These are phyloP conservation scores for Drosophila burlai DNA, from an alignment of 1,140 invertebrate genomes.

Conservation along the genomic window DNA sequence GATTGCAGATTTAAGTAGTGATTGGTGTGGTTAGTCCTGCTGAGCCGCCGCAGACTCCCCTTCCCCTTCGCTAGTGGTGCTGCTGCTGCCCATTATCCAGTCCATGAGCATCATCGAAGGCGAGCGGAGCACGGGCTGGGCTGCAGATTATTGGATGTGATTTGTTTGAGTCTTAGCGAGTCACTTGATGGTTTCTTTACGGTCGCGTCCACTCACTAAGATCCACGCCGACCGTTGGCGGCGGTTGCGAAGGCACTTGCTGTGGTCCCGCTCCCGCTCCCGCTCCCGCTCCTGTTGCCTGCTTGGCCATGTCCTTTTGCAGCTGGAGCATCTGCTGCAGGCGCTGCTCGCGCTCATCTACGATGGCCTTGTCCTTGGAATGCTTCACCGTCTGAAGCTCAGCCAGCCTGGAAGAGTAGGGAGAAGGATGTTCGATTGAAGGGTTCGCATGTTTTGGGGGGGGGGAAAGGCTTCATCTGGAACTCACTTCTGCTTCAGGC, in stretches of 20 bases:
- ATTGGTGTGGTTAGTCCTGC: constrained; percentile 32
- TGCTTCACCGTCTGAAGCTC: constrained; percentile 91
- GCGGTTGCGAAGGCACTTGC: constrained; percentile 87
- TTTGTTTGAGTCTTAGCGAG: neutral
- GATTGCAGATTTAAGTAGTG: constrained; percentile 23
- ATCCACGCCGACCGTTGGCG: constrained; percentile 87
- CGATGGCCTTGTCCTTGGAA: constrained; percentile 89
- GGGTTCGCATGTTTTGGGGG: too few species aligned
- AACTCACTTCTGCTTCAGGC: constrained; percentile 76
- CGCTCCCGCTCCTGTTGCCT: constrained; percentile 86
- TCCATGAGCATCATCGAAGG: constrained; percentile 91
- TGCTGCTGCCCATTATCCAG: constrained; percentile 90
- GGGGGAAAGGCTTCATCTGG: neutral
- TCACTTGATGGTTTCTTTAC: neutral
- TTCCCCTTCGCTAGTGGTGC: constrained; percentile 52
- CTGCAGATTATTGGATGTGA: constrained; percentile 80
- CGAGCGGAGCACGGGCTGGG: constrained; percentile 89
- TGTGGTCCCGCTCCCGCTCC: constrained; percentile 87
- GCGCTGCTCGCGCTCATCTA: constrained; percentile 91
- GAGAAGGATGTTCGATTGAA: neutral
- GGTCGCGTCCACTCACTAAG: constrained; percentile 80
- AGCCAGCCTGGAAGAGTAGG: constrained; percentile 86
- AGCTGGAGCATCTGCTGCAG: constrained; percentile 91
- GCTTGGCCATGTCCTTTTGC: constrained; percentile 89
- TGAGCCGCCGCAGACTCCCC: constrained; percentile 23